These are phyloP conservation scores for Zaprionus kolodkinae DNA, from an alignment of 1,140 invertebrate genomes.

Conservation along the genomic window DNA sequence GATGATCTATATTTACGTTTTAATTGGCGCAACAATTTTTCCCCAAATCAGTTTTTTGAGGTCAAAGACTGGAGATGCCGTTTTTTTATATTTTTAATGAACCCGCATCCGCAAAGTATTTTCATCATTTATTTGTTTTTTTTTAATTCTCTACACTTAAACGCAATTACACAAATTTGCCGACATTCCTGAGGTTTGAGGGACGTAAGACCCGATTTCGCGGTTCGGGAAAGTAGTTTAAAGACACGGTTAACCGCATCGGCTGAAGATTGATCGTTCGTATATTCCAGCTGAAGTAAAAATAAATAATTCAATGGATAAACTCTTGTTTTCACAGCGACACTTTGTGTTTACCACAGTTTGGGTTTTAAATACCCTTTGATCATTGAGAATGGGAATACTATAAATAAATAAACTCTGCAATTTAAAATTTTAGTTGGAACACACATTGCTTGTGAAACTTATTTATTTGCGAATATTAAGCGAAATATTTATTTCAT, in stretches of 20 bases:
- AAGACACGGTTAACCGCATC: constrained; percentile 58
- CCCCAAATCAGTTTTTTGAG: constrained; percentile 10
- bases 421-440: too few species aligned
- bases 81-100: constrained; percentile 51
- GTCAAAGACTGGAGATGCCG: constrained; percentile 50
- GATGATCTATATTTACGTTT: constrained; percentile 64
- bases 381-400: too few species aligned
- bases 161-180: constrained; percentile 60
- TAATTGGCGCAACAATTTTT: constrained; percentile 28
- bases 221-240: constrained; percentile 45
- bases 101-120: constrained; percentile 52
- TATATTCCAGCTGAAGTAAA: constrained; percentile 50
- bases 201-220: constrained; percentile 36
- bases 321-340: too few species aligned
- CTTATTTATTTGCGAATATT: too few species aligned
- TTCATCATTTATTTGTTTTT: neutral
- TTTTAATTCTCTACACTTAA: constrained; percentile 39
- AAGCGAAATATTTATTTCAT: too few species aligned
- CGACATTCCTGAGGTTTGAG: constrained; percentile 42
- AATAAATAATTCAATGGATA: constrained; percentile 3
- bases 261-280: constrained; percentile 68
- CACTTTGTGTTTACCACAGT: too few species aligned
- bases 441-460: too few species aligned
- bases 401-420: too few species aligned
- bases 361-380: too few species aligned